phyloP scores from a whole-genome alignment of 2,113 vertebrate genomes.

The Epinephelus moara region DNA sequence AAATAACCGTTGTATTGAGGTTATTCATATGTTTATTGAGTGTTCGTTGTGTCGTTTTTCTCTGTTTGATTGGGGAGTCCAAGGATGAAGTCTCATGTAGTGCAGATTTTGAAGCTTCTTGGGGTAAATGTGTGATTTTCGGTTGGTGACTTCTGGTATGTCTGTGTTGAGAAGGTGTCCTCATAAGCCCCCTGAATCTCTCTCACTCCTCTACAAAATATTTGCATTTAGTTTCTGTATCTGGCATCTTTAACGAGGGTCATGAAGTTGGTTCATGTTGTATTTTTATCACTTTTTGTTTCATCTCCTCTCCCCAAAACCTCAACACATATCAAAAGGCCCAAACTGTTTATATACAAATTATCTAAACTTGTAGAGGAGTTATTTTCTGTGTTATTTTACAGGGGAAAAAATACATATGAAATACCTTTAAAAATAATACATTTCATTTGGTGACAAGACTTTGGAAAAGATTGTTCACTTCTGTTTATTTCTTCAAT shows the following conservation, averaged over 20 bases:
- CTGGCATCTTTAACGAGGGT: neutral
- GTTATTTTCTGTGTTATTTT: neutral
- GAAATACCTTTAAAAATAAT: neutral
- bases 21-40: neutral
- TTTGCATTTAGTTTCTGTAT: neutral
- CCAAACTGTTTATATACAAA: neutral
- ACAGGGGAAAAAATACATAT: too few species aligned
- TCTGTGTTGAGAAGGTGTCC: neutral
- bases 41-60: neutral
- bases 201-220: neutral
- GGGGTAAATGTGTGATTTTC: neutral
- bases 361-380: neutral
- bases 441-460: conserved; percentile 26
- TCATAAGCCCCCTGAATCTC: neutral
- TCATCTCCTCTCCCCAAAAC: neutral
- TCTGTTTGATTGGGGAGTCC: too few species aligned
- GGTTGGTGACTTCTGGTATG: neutral
- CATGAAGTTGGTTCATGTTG: neutral
- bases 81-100: too few species aligned
- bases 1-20: neutral
- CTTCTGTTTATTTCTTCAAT: conserved; percentile 66
- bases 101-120: too few species aligned
- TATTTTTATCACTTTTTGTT: neutral
- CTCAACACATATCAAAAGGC: neutral
- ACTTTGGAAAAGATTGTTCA: conserved; percentile 57